A percentile compares a stretch with the other conserved stretches of the same genome.
Conservation (phyloP, 2,113 vertebrate species). For the Albula goreensis region DNA sequence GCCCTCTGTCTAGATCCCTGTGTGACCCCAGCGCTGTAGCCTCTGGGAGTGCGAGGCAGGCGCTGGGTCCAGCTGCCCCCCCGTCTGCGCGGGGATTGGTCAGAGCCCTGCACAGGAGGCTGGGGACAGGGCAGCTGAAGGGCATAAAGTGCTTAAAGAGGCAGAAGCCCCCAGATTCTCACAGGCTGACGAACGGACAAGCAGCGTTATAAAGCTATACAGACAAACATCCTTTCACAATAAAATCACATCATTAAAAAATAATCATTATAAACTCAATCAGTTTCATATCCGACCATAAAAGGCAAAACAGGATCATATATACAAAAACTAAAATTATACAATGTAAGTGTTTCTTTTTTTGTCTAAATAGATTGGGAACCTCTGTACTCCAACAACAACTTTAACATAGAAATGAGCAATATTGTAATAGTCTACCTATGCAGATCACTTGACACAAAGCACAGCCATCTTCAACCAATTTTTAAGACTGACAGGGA, state of each 20-base stretch:
- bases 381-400: not conserved
- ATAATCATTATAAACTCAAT: not conserved
- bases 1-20: not conserved
- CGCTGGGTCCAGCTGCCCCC: not conserved
- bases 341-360: constrained; percentile 2
- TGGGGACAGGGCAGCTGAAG: not conserved
- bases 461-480: not conserved
- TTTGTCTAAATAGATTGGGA: not conserved
- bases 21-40: not conserved
- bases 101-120: not conserved
- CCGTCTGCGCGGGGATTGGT: too few relatives aligned
- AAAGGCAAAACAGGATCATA: not conserved
- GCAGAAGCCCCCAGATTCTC: not conserved
- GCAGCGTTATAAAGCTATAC: not conserved
- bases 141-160: not conserved
- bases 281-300: not conserved
- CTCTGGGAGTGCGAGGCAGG: not conserved
- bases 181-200: not conserved
- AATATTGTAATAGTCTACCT: not conserved
- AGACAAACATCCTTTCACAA: not conserved
- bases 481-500: not conserved
- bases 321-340: not conserved
- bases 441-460: not conserved
- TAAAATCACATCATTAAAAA: not conserved
- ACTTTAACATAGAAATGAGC: not conserved